These are phyloP conservation scores for Xyrauchen texanus DNA, from an alignment of 2,113 vertebrate genomes.

Conservation along the genomic window DNA sequence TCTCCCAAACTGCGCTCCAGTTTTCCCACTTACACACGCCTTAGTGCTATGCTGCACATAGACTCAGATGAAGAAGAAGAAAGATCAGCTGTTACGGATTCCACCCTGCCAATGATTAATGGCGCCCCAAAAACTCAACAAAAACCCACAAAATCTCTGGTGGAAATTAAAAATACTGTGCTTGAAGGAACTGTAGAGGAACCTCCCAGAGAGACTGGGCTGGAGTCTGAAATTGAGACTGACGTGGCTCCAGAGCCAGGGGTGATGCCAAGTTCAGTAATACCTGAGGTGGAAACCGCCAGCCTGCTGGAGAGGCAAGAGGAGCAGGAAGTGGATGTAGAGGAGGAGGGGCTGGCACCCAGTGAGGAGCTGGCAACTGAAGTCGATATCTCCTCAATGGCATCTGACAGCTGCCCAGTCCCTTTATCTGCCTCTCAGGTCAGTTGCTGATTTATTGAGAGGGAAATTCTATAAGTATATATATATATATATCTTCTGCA, in stretches of 20 bases:
- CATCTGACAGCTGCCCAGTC: constrained; percentile 80
- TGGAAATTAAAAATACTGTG: constrained; percentile 35
- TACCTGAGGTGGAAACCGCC: constrained; percentile 35
- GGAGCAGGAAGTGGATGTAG: constrained; percentile 50
- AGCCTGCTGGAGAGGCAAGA: constrained; percentile 52
- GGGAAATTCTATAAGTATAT: too few relatives aligned
- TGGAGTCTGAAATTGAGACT: constrained; percentile 55
- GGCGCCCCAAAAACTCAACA: constrained; percentile 57
- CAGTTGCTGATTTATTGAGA: constrained; percentile 42
- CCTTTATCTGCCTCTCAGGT: constrained; percentile 66
- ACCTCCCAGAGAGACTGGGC: constrained; percentile 59
- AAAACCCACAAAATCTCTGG: not conserved
- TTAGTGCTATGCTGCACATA: constrained; percentile 96
- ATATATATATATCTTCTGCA: too few relatives aligned
- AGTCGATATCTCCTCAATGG: constrained; percentile 84
- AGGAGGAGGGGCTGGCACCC: constrained; percentile 45
- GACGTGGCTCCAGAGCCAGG: constrained; percentile 32
- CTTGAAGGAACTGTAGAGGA: constrained; percentile 46
- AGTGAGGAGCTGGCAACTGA: constrained; percentile 75
- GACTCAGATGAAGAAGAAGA: constrained; percentile 96
- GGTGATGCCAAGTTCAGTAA: constrained; percentile 42
- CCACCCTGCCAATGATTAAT: constrained; percentile 72
- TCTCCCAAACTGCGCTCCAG: constrained; percentile 92
- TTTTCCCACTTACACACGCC: constrained; percentile 93
- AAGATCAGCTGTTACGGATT: constrained; percentile 62